Percentiles rank a stretch among this genome's conserved stretches.
Conservation (phyloP, 2,888 invertebrate species). For the Dryobotodes eremita region DNA sequence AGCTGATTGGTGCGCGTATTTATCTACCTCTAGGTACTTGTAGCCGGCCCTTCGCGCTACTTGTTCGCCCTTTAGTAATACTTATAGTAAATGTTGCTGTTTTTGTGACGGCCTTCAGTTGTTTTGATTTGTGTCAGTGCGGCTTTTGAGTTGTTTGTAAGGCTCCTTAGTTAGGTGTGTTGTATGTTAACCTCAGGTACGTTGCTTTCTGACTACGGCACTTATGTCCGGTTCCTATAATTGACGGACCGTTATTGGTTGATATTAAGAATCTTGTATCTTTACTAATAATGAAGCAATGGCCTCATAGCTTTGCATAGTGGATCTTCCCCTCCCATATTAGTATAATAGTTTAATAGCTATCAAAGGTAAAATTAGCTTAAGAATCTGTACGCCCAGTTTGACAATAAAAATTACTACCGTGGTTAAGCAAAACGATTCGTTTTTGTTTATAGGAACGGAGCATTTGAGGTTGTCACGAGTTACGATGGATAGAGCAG, state of each 20-base stretch:
- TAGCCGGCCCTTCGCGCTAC: conserved; percentile 70
- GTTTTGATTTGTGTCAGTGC: conserved; percentile 31
- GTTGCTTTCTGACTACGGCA: neutral
- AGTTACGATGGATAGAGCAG: neutral
- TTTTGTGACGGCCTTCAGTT: conserved; percentile 36
- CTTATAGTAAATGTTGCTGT: conserved; percentile 30
- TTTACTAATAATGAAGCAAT: too few species aligned
- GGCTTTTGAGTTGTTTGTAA: conserved; percentile 24
- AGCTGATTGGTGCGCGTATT: conserved; percentile 68
- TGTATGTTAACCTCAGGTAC: neutral
- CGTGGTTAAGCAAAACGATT: too few species aligned
- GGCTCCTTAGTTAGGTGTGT: conserved; percentile 1
- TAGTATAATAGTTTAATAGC: too few species aligned
- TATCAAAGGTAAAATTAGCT: too few species aligned
- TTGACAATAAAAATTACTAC: too few species aligned
- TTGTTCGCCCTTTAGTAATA: conserved; percentile 55
- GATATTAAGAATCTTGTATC: too few species aligned
- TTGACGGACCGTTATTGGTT: too few species aligned
- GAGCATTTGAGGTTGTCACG: neutral
- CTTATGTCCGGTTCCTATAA: too few species aligned
- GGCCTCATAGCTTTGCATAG: too few species aligned
- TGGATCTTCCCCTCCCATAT: too few species aligned
- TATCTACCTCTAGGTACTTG: conserved; percentile 62
- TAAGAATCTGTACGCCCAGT: too few species aligned
- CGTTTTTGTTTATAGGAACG: too few species aligned